Evolutionary conservation across 1,140 invertebrate species (phyloP).

Genomic region (Drosophila lacteicornis): DNA sequence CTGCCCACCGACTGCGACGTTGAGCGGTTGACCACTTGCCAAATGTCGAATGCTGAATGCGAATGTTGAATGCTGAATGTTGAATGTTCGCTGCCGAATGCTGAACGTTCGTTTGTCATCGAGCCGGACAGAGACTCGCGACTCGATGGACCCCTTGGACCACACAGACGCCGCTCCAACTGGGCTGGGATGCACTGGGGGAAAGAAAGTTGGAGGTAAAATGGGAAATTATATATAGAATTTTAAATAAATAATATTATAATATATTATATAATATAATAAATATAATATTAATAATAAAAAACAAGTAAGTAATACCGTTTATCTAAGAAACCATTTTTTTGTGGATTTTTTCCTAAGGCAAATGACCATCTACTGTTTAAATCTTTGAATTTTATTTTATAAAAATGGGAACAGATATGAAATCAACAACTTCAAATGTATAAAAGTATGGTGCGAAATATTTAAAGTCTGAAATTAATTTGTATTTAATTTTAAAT

Average conservation of each 20-base stretch:
- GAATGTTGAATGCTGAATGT: constrained; percentile 23
- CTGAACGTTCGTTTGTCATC: constrained; percentile 62
- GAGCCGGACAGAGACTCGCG: constrained; percentile 22
- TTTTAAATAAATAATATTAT: not conserved
- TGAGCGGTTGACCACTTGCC: constrained; percentile 66
- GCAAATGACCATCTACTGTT: not conserved
- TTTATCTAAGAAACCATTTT: not conserved
- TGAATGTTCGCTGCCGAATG: constrained; percentile 45
- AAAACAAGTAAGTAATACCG: not conserved
- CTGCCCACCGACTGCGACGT: constrained; percentile 64
- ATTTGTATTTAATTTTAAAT: too few relatives aligned
- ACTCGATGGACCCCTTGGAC: constrained; percentile 41
- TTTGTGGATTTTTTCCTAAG: not conserved
- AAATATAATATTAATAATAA: too few relatives aligned
- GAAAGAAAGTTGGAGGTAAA: not conserved
- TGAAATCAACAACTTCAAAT: not conserved
- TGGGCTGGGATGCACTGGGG: constrained; percentile 10
- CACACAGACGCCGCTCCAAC: constrained; percentile 50
- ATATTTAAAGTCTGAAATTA: too few relatives aligned
- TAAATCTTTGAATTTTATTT: not conserved
- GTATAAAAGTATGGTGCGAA: not conserved
- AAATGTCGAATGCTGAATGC: constrained; percentile 70
- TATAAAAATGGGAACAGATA: not conserved
- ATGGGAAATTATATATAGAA: not conserved
- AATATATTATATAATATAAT: too few relatives aligned